Conservation (phyloP, 2,888 invertebrate species). For the Mechanitis messenoides region DNA sequence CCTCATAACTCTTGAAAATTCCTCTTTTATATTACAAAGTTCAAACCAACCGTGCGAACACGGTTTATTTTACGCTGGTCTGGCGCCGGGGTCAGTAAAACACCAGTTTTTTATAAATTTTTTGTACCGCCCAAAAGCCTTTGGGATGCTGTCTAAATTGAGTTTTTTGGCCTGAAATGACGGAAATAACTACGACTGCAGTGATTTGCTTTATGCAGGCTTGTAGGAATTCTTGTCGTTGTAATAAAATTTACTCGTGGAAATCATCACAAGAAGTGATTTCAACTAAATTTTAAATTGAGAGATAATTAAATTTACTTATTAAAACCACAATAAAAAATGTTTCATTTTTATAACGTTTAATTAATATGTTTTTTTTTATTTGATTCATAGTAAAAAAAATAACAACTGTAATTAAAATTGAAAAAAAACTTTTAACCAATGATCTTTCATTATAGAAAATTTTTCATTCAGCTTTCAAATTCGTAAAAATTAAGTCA, state of each 20-base stretch:
- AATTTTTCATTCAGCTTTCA: too few relatives aligned
- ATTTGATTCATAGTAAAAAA: not conserved
- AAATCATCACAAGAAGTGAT: too few relatives aligned
- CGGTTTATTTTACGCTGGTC: conserved; percentile 20
- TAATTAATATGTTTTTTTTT: not conserved
- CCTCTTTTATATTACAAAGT: conserved; percentile 12
- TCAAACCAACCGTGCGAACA: conserved; percentile 11
- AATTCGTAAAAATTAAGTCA: too few relatives aligned
- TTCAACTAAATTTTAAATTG: too few relatives aligned
- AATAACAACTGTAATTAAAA: not conserved
- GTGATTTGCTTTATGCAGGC: conserved; percentile 20
- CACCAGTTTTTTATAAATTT: conserved; percentile 27
- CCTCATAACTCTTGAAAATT: conserved; percentile 17
- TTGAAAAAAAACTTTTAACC: too few relatives aligned
- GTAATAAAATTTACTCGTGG: not conserved
- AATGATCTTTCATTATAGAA: too few relatives aligned
- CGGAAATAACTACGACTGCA: conserved; percentile 23
- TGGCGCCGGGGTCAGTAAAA: conserved; percentile 23
- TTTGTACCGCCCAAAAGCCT: conserved; percentile 25
- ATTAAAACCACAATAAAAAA: not conserved
- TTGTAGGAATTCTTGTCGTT: conserved; percentile 13
- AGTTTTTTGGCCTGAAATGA: conserved; percentile 26
- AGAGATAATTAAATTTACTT: too few relatives aligned
- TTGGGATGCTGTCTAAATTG: conserved; percentile 26
- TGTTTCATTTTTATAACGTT: not conserved